Base-by-base conservation (phyloP, 2,113 vertebrate genomes). In the Lepisosteus osseus region DNA sequence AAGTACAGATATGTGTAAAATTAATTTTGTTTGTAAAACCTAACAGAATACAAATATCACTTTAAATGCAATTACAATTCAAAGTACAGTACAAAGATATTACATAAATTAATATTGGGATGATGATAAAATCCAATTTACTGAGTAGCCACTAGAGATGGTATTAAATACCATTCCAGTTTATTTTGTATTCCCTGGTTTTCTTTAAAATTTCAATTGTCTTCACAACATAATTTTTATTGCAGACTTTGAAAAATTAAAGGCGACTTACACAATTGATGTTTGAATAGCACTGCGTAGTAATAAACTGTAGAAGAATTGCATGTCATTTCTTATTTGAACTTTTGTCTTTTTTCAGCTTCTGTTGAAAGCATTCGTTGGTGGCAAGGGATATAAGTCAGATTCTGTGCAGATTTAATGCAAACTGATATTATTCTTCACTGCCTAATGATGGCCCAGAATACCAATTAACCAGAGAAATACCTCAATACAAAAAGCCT, bases 181-280 rank as follows among this genome's bases (percentile, higher is more conserved):
- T 79, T 67, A 68, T 78, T 82, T 72, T 59, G 67, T 62, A 71
- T 76, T 83, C 63, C 75, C 73, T 54, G 59, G 59, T 76, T 65
- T 79, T 72, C 64, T 11, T 65, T 72, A 65, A 70, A 68, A 75
- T 69, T 77, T 80, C 67, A 76, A 51, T 83, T 79, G 68, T 79
- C 61, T 74, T 70, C 47, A 41, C 40, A 56, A 71, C 68, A 75
- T 80, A 12, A 84, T 86, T 81, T 75, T 74, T 69, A 59, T 54
- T 57, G 14, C 64, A 65, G 51, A 68, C 51, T 75, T 76, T 78
- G 72, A 79, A 76, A 73, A 76, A 88, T 86, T 81, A 78, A 86
- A 88, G 80, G 78, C 80, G 84, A 85, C 79, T 82, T 68, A 51
- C 42, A 69, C 45, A 82, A 82, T 78, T 83, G 82, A 84, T 77